phyloP scores from a whole-genome alignment of 2,113 vertebrate genomes.

The Atherinomorus stipes region DNA sequence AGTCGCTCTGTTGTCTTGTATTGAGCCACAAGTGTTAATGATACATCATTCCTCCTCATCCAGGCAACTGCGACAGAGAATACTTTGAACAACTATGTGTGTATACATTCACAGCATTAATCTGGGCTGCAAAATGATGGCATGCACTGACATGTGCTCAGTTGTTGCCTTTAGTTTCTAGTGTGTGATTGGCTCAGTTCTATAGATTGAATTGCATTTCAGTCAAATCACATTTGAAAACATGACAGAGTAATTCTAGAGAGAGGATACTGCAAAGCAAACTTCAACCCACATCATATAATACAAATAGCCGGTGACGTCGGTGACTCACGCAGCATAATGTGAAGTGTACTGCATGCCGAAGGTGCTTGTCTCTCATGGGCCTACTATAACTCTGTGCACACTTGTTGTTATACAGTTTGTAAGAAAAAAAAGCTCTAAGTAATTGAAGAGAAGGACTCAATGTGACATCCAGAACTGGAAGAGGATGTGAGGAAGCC shows the following conservation, averaged over 20 bases:
- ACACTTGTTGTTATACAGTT: conserved; percentile 3
- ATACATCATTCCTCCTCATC: conserved; percentile 51
- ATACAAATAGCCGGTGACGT: not conserved
- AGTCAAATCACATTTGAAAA: conserved; percentile 34
- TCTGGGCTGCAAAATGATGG: conserved; percentile 26
- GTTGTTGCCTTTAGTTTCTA: conserved; percentile 33
- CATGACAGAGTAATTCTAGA: not conserved
- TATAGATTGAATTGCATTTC: conserved; percentile 45
- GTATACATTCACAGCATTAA: conserved; percentile 53
- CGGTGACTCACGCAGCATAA: not conserved
- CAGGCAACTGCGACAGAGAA: conserved; percentile 49
- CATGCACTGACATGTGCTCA: conserved; percentile 38
- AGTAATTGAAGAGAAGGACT: conserved; percentile 23
- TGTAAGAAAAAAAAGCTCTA: not conserved
- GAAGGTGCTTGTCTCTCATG: not conserved
- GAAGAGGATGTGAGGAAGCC: conserved; percentile 36
- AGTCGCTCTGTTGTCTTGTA: conserved; percentile 35
- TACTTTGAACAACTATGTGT: conserved; percentile 48
- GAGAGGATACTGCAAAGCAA: not conserved
- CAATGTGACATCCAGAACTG: conserved; percentile 33
- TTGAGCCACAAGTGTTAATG: conserved; percentile 47
- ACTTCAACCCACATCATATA: conserved; percentile 9
- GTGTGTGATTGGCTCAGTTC: conserved; percentile 30
- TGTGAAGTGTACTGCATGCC: not conserved
- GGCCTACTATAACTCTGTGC: conserved; percentile 10